Percentiles rank a stretch among this genome's conserved stretches.
phyloP scores from a whole-genome alignment of 2,888 invertebrate genomes.

The Galerucella nymphaeae region DNA sequence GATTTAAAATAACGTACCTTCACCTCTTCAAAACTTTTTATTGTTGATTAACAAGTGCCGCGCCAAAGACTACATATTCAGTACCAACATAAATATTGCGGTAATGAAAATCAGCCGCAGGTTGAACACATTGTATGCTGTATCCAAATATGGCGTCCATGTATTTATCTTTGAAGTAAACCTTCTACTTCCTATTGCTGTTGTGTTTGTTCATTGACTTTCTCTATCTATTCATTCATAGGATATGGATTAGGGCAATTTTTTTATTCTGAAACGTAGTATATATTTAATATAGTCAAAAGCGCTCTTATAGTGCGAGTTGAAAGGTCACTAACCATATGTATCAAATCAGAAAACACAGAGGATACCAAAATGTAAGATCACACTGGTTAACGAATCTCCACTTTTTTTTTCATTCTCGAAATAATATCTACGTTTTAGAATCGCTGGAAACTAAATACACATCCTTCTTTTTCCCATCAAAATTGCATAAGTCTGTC shows the following conservation, averaged over 20 bases:
- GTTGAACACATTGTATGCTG: conserved; percentile 17
- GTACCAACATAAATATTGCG: conserved; percentile 2
- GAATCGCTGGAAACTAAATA: too few species aligned
- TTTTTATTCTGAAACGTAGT: background rate
- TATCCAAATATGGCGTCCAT: conserved; percentile 33
- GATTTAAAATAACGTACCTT: background rate
- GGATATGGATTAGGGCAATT: conserved; percentile 1
- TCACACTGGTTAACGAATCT: too few species aligned
- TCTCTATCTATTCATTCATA: conserved; percentile 32
- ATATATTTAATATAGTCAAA: too few species aligned
- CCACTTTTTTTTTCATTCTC: too few species aligned
- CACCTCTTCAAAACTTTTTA: background rate
- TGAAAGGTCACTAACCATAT: too few species aligned
- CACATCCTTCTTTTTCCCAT: too few species aligned
- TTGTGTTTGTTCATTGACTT: conserved; percentile 31
- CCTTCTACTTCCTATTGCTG: conserved; percentile 36
- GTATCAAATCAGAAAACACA: too few species aligned
- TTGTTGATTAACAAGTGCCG: background rate
- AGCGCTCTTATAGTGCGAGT: too few species aligned
- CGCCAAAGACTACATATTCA: conserved; percentile 3
- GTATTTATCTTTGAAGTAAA: conserved; percentile 30
- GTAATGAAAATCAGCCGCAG: conserved; percentile 27
- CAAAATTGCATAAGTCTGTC: too few species aligned
- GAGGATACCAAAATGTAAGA: too few species aligned
- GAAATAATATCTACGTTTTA: too few species aligned